Conservation (phyloP, 1,140 invertebrate genomes). For the Drosophila sulfurigaster region DNA sequence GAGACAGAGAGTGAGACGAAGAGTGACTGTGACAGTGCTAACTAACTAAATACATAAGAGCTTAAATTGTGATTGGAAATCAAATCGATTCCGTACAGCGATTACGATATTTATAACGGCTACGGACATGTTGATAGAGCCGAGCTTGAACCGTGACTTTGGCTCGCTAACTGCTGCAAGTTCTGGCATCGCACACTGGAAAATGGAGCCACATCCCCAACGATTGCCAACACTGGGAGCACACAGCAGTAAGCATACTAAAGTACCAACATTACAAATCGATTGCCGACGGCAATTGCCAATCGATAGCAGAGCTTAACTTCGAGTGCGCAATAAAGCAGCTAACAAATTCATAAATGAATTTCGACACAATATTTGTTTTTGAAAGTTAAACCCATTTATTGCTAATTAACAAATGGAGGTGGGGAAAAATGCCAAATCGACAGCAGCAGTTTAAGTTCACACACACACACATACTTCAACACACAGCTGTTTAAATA, state of each 20-base stretch:
- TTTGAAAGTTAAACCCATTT: slow-evolving; percentile 4
- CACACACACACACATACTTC: slow-evolving; percentile 21
- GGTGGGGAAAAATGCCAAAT: slow-evolving; percentile 19
- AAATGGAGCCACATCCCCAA: slow-evolving; percentile 83
- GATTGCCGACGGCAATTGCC: slow-evolving; percentile 60
- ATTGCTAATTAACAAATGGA: slow-evolving; percentile 46
- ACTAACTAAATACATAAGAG: background rate
- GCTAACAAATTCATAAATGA: background rate
- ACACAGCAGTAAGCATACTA: slow-evolving; percentile 62
- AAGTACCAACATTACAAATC: background rate
- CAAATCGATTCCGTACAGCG: slow-evolving; percentile 40
- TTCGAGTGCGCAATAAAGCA: background rate
- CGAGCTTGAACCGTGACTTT: slow-evolving; percentile 84
- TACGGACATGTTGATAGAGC: slow-evolving; percentile 83
- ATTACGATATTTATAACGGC: slow-evolving; percentile 10
- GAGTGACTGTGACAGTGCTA: slow-evolving; percentile 25
- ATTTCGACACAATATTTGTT: slow-evolving; percentile 16
- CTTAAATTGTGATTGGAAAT: slow-evolving; percentile 29
- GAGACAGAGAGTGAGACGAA: slow-evolving; percentile 13
- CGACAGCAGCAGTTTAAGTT: slow-evolving; percentile 4
- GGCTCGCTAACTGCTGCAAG: slow-evolving; percentile 80
- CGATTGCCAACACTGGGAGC: slow-evolving; percentile 63
- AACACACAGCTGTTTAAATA: slow-evolving; percentile 67
- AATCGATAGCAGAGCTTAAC: background rate
- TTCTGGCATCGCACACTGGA: slow-evolving; percentile 82